Evolutionary conservation across 2,888 invertebrate genomes (phyloP).

Genomic region (Gordius sp.): DNA sequence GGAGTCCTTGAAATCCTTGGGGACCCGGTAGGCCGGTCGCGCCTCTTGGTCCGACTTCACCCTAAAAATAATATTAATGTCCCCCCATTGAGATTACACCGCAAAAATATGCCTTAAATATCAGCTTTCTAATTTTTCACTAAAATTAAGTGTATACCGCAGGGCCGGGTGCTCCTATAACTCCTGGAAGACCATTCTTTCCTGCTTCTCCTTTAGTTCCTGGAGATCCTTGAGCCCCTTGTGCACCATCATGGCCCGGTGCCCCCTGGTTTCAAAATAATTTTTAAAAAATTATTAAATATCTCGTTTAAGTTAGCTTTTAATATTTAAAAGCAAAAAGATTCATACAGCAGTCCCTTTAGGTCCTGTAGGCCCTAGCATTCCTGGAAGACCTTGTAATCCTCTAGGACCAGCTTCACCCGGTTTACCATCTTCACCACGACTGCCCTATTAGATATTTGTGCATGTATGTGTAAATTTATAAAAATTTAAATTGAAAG

Average conservation of each 20-base stretch:
- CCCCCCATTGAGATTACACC: too few relatives aligned
- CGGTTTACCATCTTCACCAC: constrained; percentile 4
- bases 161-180: not conserved
- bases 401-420: constrained; percentile 14
- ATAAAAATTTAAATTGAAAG: not conserved
- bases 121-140: not conserved
- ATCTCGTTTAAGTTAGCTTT: not conserved
- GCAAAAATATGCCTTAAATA: too few relatives aligned
- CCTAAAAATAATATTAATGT: too few relatives aligned
- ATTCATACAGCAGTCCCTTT: not conserved
- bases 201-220: constrained; percentile 1
- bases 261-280: not conserved
- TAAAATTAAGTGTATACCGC: not conserved
- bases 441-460: not conserved
- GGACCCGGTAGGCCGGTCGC: not conserved
- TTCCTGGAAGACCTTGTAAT: constrained; percentile 11
- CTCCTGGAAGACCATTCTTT: not conserved
- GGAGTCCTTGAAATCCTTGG: constrained; percentile 11
- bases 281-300: not conserved
- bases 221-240: not conserved
- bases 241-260: constrained; percentile 1
- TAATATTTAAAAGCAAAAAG: not conserved
- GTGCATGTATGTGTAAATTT: too few relatives aligned
- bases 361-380: constrained; percentile 6
- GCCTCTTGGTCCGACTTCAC: constrained; percentile 1